Evolutionary conservation across 2,113 vertebrate species (phyloP).

Genomic region (Piaya cayana): DNA sequence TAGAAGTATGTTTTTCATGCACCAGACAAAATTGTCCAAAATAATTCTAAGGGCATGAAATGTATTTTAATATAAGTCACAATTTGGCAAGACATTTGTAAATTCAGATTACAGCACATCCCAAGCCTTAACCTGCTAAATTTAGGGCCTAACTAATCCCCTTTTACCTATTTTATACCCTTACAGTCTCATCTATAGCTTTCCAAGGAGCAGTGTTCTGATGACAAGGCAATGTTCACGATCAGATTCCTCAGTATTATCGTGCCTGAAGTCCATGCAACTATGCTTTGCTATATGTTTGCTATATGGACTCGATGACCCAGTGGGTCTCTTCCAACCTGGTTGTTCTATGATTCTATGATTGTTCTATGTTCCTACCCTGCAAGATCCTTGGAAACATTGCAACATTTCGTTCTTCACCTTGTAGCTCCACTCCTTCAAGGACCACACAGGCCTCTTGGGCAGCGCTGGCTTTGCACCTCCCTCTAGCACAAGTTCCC

Average conservation of each 20-base stretch:
- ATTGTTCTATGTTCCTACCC: too few relatives aligned
- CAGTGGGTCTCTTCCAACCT: too few relatives aligned
- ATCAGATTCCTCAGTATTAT: background rate
- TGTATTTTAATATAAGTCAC: background rate
- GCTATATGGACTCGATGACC: too few relatives aligned
- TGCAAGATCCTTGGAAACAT: background rate
- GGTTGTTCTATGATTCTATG: too few relatives aligned
- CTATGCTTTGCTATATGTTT: background rate
- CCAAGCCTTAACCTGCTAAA: background rate
- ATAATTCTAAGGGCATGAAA: background rate
- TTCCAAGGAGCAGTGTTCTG: background rate
- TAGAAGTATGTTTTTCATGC: background rate
- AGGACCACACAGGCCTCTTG: fast-evolving
- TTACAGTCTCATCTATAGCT: background rate
- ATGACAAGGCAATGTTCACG: background rate
- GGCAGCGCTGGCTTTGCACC: background rate
- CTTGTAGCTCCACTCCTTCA: background rate
- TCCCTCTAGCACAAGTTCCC: background rate
- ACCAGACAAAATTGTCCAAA: background rate
- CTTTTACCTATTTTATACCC: background rate
- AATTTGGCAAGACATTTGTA: background rate
- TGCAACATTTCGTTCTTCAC: background rate
- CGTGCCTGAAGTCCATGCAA: background rate
- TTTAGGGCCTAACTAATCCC: background rate
- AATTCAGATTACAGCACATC: background rate